Conservation (phyloP, 2,888 invertebrate genomes). For the Cerceris ruficornis region DNA sequence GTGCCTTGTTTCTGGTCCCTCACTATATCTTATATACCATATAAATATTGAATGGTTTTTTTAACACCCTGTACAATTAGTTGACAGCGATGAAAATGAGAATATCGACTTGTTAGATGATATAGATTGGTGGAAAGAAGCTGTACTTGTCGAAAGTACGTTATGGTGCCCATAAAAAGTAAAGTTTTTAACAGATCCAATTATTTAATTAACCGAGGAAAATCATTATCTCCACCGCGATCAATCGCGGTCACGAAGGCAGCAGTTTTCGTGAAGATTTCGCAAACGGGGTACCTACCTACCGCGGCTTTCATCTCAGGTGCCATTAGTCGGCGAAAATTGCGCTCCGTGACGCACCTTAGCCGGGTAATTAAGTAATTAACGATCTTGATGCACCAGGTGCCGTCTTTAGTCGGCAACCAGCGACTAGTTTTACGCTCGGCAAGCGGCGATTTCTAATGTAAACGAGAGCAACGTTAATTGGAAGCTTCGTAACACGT, state of each 20-base stretch:
- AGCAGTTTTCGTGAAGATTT: not conserved
- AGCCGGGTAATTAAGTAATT: slow-evolving; percentile 67
- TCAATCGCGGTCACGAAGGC: not conserved
- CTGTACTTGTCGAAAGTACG: too few species aligned
- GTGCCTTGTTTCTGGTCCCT: too few species aligned
- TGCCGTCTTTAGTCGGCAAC: slow-evolving; percentile 52
- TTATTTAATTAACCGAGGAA: too few species aligned
- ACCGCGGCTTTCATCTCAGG: not conserved
- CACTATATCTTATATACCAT: too few species aligned
- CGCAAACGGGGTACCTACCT: not conserved
- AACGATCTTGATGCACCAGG: slow-evolving; percentile 59
- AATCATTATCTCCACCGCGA: not conserved
- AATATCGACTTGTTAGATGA: too few species aligned
- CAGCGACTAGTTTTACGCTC: slow-evolving; percentile 64
- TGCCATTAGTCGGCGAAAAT: slow-evolving; percentile 42
- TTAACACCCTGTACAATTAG: too few species aligned
- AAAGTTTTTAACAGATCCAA: too few species aligned
- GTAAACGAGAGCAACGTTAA: slow-evolving; percentile 63
- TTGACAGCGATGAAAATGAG: too few species aligned
- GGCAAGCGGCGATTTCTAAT: slow-evolving; percentile 61
- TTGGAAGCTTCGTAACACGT: slow-evolving; percentile 63
- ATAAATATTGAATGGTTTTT: too few species aligned
- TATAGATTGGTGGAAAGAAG: too few species aligned
- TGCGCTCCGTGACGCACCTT: slow-evolving; percentile 43
- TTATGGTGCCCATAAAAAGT: too few species aligned